A percentile compares a stretch with the other conserved stretches of the same genome.
Evolutionary conservation across 2,113 vertebrate genomes (phyloP).

Genomic region (Morone saxatilis): DNA sequence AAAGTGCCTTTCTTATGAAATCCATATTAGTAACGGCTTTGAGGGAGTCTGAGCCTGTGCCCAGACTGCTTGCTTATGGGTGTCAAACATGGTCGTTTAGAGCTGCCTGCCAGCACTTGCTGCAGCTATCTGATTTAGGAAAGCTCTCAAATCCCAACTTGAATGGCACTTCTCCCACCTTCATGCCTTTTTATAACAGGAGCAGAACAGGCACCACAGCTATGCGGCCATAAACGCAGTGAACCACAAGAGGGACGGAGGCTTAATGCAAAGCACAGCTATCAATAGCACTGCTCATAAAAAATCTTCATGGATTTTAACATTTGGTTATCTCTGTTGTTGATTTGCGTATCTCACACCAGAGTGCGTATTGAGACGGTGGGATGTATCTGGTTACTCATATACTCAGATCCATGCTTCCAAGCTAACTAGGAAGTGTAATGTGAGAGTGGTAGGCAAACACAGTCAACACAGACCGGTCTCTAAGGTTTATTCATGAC

Average conservation of each 20-base stretch:
- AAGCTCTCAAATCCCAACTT: slow-evolving; percentile 31
- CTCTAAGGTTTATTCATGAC: slow-evolving; percentile 53
- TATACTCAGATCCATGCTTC: slow-evolving; percentile 35
- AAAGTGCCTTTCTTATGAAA: slow-evolving; percentile 36
- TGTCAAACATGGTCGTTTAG: slow-evolving; percentile 36
- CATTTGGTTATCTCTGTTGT: slow-evolving; percentile 55
- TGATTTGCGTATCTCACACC: slow-evolving; percentile 63
- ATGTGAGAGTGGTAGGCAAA: slow-evolving; percentile 47
- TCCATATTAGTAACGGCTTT: slow-evolving; percentile 22
- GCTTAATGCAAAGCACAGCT: slow-evolving; percentile 21
- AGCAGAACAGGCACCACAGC: slow-evolving; percentile 6
- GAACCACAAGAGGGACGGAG: slow-evolving; percentile 7
- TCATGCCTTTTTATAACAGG: slow-evolving; percentile 31
- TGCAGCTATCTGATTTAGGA: slow-evolving; percentile 47
- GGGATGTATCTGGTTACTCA: slow-evolving; percentile 46
- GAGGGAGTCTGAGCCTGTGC: slow-evolving; percentile 14
- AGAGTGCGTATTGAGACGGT: slow-evolving; percentile 21
- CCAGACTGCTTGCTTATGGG: background rate
- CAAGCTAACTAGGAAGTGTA: slow-evolving; percentile 51
- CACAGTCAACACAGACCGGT: slow-evolving; percentile 46
- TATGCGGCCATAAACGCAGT: slow-evolving; percentile 24
- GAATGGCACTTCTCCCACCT: slow-evolving; percentile 39
- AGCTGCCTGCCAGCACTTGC: slow-evolving; percentile 43
- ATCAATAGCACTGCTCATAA: background rate
- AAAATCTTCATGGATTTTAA: slow-evolving; percentile 41